Conservation (phyloP, 2,797 vertebrate species). For the Lutjanus campechanus region DNA sequence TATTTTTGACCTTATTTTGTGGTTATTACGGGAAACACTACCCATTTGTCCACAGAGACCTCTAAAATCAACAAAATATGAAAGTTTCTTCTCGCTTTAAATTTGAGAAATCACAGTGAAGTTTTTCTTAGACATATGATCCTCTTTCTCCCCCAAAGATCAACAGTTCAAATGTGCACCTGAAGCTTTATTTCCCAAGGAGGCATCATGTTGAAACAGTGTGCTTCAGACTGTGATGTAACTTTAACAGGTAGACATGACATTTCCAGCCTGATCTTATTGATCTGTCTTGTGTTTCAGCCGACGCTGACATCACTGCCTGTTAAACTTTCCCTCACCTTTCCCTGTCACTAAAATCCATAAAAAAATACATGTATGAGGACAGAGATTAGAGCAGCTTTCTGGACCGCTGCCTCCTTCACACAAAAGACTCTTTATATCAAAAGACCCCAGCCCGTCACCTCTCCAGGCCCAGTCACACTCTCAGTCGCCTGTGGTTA, state of each 20-base stretch:
- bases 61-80: too few relatives aligned
- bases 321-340: conserved; percentile 79
- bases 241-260: conserved; percentile 50
- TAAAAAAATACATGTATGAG: conserved; percentile 49
- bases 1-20: too few relatives aligned
- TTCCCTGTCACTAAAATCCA: conserved; percentile 40
- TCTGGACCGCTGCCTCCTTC: conserved; percentile 59
- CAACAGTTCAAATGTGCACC: conserved; percentile 24
- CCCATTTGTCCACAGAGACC: too few relatives aligned
- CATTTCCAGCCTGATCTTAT: conserved; percentile 62
- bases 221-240: conserved; percentile 42
- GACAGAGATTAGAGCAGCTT: conserved; percentile 60
- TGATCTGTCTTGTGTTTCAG: conserved; percentile 69
- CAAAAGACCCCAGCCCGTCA: conserved; percentile 41
- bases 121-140: background rate
- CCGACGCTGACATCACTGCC: conserved; percentile 57
- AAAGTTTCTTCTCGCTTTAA: background rate
- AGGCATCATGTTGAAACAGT: conserved; percentile 22
- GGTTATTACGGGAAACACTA: too few relatives aligned
- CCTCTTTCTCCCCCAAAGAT: background rate
- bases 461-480: conserved; percentile 50
- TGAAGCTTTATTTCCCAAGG: conserved; percentile 4
- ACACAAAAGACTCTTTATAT: conserved; percentile 78
- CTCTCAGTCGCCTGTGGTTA: conserved; percentile 65
- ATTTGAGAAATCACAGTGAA: too few relatives aligned